Conservation (phyloP, 2,888 invertebrate genomes). For the Galerucella nymphaeae region DNA sequence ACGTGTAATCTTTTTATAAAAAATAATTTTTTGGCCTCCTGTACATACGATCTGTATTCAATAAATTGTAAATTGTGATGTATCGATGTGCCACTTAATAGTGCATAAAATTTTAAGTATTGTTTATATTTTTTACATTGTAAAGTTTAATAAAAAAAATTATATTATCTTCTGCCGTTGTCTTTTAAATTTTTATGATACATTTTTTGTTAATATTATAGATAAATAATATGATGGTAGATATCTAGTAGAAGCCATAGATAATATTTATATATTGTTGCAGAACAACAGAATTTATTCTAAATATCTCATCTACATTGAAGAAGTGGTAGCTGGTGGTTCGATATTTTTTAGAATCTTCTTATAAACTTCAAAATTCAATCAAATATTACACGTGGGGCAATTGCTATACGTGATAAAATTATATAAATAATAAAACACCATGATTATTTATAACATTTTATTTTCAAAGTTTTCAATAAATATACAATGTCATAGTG, state of each 20-base stretch:
- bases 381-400: too few species aligned
- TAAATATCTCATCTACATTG: too few species aligned
- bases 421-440: neutral
- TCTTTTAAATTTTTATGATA: neutral
- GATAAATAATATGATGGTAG: too few species aligned
- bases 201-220: too few species aligned
- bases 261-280: too few species aligned
- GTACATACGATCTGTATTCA: conserved; percentile 16
- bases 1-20: too few species aligned
- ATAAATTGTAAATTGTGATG: conserved; percentile 27
- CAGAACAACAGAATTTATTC: too few species aligned
- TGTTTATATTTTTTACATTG: conserved; percentile 23
- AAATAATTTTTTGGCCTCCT: conserved; percentile 5
- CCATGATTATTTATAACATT: neutral
- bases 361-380: too few species aligned
- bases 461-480: neutral
- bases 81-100: conserved; percentile 21
- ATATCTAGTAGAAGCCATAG: too few species aligned
- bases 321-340: too few species aligned
- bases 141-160: conserved; percentile 6
- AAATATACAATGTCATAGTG: neutral
- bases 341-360: too few species aligned
- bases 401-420: too few species aligned
- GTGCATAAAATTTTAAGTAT: conserved; percentile 15
- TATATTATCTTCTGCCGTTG: neutral